Base-by-base conservation (phyloP, 2,888 invertebrate genomes). In the Catocala nupta region DNA sequence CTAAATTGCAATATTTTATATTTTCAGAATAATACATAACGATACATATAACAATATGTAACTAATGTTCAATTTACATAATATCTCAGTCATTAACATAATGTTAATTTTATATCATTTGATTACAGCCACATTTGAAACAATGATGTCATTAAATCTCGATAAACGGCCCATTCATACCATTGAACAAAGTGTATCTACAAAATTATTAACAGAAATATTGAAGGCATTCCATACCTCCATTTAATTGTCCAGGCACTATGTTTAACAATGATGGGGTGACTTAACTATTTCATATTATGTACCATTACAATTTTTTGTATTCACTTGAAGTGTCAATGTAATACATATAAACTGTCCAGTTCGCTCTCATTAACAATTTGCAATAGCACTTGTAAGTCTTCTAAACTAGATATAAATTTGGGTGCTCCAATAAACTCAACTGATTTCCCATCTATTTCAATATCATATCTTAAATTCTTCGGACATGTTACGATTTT, bases 361-460 rank as follows among this genome's bases (percentile, higher is more conserved):
- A 92, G 80, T 77, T 90, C 87, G 80, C 88, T 91, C 73, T 94
- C 94, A 80, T 94, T 89, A 59, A 94, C 94, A 79, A 95, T 95
- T 83, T 94, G 92, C 75, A 95, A 85, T 67, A 95, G 82, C 70
- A 95, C 92, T 85, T 90, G 80, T 72, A 94, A 84, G 76, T 95
- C 94, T 73, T 92, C 93, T 81, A 91, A 81, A 80, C 86, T 91
- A 65, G 90, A 86, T 71, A 94, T 90, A 77, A 83, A 86, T 77
- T 91, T 90, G n/a, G 94, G 94, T 63, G 94, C 94, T 65, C 94
- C 94, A 65, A 94, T 75, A 70, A 94, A 87, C 73, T 94, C 90
- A 55, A 94, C 89, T 67, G 88, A 77, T 74, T 91, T 92, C 10
- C 89, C 92, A 62, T 90, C 85, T 62, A 95, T 80, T 71, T 90